Evolutionary conservation across 2,888 invertebrate genomes (phyloP), one percentile per base, ranked within the genome.

Genomic region (Morpho deidamia): DNA sequence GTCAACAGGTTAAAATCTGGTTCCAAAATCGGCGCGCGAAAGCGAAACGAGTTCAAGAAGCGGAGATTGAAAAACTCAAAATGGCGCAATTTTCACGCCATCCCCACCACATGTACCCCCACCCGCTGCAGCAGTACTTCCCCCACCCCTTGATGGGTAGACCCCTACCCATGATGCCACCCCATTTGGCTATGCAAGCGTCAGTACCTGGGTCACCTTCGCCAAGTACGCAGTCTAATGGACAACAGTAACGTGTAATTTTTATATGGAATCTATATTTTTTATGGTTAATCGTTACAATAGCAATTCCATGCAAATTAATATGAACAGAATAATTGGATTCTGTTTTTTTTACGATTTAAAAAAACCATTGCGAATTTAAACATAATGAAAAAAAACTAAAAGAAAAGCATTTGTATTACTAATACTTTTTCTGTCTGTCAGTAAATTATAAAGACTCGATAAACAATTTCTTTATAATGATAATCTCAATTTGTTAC

Each of bases 41-140:
- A 87, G 97, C 97, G 76, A 99, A 99, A 91, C 94, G 99, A 32
- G 93, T 99, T 14, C 98, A 98, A 83, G 99, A 99, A 84, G 98
- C 99, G 57, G 99, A 99, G 91, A 93, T 98, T 56, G 99, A 99
- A 86, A 98, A 98, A 87, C 91, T 98, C 74, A 95, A 98, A 88
- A 95, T 95, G 95, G 90, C 90, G 72, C 92, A 92, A 67, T 88
- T 92, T 65, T 84, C 91, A 46, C 90, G 92, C 46, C 92, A 92
- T 72, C 91, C 91, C 61, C 92, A 92, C 76, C 89, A 90, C 64
- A 72, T 86, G 67, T 90, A 92, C 67, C 91, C 92, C 61, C 92
- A 92, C 67, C 92, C 92, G 11, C 79, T 84, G 58, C 79, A 92
- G 67, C 92, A 92, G 78, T 92, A 92, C 69, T 92, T 92, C 78